Base-by-base conservation (phyloP, 2,888 invertebrate genomes). In the Incurvaria masculella region DNA sequence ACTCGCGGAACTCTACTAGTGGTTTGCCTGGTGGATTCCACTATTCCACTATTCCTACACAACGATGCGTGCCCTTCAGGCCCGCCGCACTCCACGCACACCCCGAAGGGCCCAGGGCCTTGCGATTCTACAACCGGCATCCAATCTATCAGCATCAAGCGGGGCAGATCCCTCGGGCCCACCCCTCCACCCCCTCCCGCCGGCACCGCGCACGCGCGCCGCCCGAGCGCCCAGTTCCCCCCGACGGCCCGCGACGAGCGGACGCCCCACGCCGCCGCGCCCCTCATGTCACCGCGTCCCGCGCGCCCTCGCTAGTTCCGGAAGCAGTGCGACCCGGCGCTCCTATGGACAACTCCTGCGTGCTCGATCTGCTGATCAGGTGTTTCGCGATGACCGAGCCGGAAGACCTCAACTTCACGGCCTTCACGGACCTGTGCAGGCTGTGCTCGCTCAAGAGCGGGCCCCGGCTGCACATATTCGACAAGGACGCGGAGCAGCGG, bases 401-500 rank as follows among this genome's bases (percentile, higher is more conserved):
- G 69, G 82, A 83, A 78, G 84, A 85, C 69, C 82, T 87, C 61
- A 86, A 84, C 72, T 83, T 83, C 69, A 79, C 80, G 60, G 81
- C 81, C 63, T 86, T 86, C 69, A 80, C 84, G 55, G 86, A 87
- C 74, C 79, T 87, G 58, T 87, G 87, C 66, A 80, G 87, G 63
- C 78, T 87, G 56, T 87, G 87, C 66, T 84, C 86, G 57, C 73
- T 87, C 58, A 86, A 85, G 69, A 83, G 83, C 63, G 86, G 83
- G 54, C 84, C 85, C 57, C 79, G 86, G 65, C 79, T 87, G 57
- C 84, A 86, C 65, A 83, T 87, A 62, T 87, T 87, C 65, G 87
- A 86, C 63, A 85, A 86, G 65, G 85, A 86, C 65, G 83, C 86
- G 46, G 87, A 87, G 64, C 86, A 86, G 65, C 74, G 86, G 57